Evolutionary conservation across 2,113 vertebrate species (phyloP), one percentile per base, ranked within the genome.

Genomic region (Columba janthina): DNA sequence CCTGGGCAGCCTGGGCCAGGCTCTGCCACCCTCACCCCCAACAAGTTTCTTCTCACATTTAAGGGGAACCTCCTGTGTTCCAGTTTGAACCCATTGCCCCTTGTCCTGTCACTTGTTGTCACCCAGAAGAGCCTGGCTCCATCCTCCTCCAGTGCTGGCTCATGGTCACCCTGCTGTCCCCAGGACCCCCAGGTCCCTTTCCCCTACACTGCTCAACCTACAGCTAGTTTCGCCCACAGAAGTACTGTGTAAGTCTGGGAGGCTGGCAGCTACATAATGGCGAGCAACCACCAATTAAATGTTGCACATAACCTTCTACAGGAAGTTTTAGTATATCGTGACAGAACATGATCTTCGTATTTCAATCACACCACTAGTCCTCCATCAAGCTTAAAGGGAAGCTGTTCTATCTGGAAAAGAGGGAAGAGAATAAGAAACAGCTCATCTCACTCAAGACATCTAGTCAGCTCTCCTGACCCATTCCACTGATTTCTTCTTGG

Each of bases 241-340:
- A 88, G 20, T 0, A 48, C 40, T 17, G 12, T 1, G 0, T 11
- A 10, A 40, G 46, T 6, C 5, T 19, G 26, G 36, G 26, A 64
- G 36, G 48, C 1, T 28, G 19, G 65, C 34, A 82, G 38, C 26
- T 29, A n/a, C 14, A 28, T 3, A 28, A 50, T 2, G 40, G 36
- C 54, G 25, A 53, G 32, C n/a, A 65, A 61, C 8, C 4, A 2
- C 12, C 51, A 66, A 9, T 19, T 48, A 36, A 22, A 11, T 9
- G 24, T 25, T 80, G 32, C 10, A n/a, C 10, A 11, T 8, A 54
- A 9, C 50, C 71, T 61, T 76, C 77, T 5, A 13, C 18, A 22
- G 15, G 48, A 31, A 50, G 17, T 40, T 1, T 69, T 28, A 69
- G 40, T 32, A 25, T 8, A 10, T 1, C 6, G 61, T 9, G 56